These are phyloP conservation scores for Lordiphosa fenestrarum DNA, from an alignment of 2,888 invertebrate species.

Conservation along the genomic window DNA sequence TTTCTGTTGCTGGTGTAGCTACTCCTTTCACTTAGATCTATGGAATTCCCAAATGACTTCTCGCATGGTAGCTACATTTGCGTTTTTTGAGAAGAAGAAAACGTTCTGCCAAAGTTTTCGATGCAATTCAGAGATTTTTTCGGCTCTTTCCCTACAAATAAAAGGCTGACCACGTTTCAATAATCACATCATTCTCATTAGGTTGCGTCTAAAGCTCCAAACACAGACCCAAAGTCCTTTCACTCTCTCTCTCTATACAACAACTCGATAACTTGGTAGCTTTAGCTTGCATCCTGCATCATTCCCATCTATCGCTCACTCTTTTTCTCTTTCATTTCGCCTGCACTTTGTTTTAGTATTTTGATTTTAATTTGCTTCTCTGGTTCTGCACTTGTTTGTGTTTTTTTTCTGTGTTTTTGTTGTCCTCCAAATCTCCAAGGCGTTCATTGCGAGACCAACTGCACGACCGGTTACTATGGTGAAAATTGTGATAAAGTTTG, in stretches of 20 bases:
- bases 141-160: conserved; percentile 1
- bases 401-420: conserved; percentile 28
- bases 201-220: background rate
- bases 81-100: too few species aligned
- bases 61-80: too few species aligned
- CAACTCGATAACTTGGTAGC: conserved; percentile 7
- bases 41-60: too few species aligned
- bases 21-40: too few species aligned
- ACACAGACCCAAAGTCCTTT: conserved; percentile 8
- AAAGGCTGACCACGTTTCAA: background rate
- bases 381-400: conserved; percentile 51
- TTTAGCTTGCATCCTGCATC: conserved; percentile 6
- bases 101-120: background rate
- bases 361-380: conserved; percentile 48
- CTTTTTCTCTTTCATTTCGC: conserved; percentile 16
- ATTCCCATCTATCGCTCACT: background rate
- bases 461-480: conserved; percentile 90
- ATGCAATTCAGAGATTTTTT: background rate
- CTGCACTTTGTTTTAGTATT: conserved; percentile 29
- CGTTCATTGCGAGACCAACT: conserved; percentile 90
- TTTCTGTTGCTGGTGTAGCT: too few species aligned
- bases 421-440: conserved; percentile 81
- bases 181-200: background rate
- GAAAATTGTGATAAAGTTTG: conserved; percentile 89
- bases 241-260: background rate